Percentiles rank a stretch among this genome's conserved stretches.
Conservation (phyloP, 2,113 vertebrate genomes). For the Atherinomorus stipes region DNA sequence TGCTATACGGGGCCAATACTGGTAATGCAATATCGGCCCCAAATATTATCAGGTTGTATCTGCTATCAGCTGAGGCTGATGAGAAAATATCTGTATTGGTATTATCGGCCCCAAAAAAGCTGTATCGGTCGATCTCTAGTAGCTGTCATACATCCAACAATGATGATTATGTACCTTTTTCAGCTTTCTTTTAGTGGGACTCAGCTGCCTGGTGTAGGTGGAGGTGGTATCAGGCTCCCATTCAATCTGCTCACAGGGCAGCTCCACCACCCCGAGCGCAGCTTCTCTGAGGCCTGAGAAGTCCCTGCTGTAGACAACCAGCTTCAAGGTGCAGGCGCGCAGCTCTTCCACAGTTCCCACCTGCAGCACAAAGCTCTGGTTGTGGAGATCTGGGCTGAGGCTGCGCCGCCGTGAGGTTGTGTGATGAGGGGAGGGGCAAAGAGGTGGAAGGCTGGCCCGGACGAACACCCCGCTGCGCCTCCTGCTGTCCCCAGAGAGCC, state of each 20-base stretch:
- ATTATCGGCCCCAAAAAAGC: too few species aligned
- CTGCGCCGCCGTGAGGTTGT: conserved; percentile 57
- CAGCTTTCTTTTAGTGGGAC: conserved; percentile 76
- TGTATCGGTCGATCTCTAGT: too few species aligned
- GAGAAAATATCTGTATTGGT: too few species aligned
- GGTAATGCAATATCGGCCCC: too few species aligned
- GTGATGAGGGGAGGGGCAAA: conserved; percentile 58
- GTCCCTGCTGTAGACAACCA: conserved; percentile 79
- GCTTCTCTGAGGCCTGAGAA: conserved; percentile 80
- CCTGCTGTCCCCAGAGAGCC: conserved; percentile 76
- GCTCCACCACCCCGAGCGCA: conserved; percentile 80
- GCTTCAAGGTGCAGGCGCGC: conserved; percentile 74
- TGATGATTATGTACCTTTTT: conserved; percentile 79
- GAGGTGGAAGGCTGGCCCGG: conserved; percentile 78
- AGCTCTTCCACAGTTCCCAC: conserved; percentile 79
- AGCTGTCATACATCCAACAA: too few species aligned
- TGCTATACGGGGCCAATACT: too few species aligned
- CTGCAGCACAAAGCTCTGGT: conserved; percentile 77
- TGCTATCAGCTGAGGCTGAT: too few species aligned
- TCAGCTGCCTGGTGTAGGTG: conserved; percentile 79
- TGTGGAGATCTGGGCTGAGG: conserved; percentile 69
- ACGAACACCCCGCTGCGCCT: conserved; percentile 73
- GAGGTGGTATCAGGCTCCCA: conserved; percentile 73
- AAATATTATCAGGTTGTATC: too few species aligned
- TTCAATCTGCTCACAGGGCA: conserved; percentile 79